These are phyloP conservation scores for Drosophila yakuba DNA, from an alignment of 1,140 invertebrate genomes.

Conservation along the genomic window DNA sequence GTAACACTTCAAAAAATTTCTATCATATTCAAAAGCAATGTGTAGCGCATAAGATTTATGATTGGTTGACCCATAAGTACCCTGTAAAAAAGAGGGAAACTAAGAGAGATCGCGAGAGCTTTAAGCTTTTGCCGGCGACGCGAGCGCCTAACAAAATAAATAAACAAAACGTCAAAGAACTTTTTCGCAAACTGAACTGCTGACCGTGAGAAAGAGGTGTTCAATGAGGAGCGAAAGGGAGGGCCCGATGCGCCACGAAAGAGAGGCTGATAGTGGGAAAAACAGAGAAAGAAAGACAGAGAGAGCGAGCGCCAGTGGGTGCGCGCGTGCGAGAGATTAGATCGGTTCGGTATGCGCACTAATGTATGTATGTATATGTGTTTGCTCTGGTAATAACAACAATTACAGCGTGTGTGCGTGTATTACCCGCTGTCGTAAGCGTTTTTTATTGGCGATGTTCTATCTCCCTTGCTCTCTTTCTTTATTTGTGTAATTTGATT, in stretches of 20 bases:
- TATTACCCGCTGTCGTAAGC: slow-evolving; percentile 66
- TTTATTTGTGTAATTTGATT: slow-evolving; percentile 7
- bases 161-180: slow-evolving; percentile 83
- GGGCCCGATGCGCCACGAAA: neutral
- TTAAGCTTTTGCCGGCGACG: slow-evolving; percentile 50
- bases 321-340: slow-evolving; percentile 34
- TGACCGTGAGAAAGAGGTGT: slow-evolving; percentile 48
- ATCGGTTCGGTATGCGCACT: slow-evolving; percentile 24
- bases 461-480: neutral
- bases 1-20: no score
- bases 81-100: slow-evolving; percentile 3
- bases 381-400: slow-evolving; percentile 59
- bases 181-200: slow-evolving; percentile 67
- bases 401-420: slow-evolving; percentile 60
- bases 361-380: neutral
- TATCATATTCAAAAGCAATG: no score
- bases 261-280: neutral
- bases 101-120: slow-evolving; percentile 21
- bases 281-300: slow-evolving; percentile 9
- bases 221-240: slow-evolving; percentile 1
- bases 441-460: slow-evolving; percentile 67
- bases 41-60: no score
- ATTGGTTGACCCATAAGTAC: neutral
- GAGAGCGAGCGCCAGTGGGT: slow-evolving; percentile 6
- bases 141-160: slow-evolving; percentile 74